Percentiles rank a stretch among this genome's conserved stretches.
Evolutionary conservation across 2,888 invertebrate genomes (phyloP).

Genomic region (Heteropelma amictum): DNA sequence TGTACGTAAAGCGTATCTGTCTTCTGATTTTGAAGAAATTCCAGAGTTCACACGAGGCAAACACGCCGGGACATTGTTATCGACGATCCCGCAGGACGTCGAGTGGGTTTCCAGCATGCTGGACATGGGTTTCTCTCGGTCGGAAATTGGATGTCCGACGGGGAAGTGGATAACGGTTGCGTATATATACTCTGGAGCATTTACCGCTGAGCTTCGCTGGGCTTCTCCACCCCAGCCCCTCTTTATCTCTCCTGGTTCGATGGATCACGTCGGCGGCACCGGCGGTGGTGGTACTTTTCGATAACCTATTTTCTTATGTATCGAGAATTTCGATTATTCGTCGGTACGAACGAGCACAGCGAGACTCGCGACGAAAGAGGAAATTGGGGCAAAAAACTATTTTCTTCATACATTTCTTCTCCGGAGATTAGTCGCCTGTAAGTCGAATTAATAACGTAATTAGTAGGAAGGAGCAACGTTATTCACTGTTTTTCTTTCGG

Average conservation of each 20-base stretch:
- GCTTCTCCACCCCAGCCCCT: constrained; percentile 24
- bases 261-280: constrained; percentile 41
- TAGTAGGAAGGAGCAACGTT: no score
- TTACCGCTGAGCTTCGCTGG: constrained; percentile 25
- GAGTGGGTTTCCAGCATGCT: constrained; percentile 38
- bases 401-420: no score
- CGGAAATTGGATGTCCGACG: constrained; percentile 54
- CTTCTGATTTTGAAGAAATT: constrained; percentile 2
- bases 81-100: constrained; percentile 36
- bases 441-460: no score
- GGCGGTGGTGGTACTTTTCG: constrained; percentile 22
- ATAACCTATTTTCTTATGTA: constrained; percentile 16
- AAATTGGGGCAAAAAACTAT: background rate
- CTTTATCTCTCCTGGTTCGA: background rate
- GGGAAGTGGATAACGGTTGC: constrained; percentile 53
- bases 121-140: constrained; percentile 36
- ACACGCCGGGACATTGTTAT: constrained; percentile 35
- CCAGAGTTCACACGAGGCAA: constrained; percentile 9
- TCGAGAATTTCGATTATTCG: constrained; percentile 32
- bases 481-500: background rate
- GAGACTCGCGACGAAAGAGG: constrained; percentile 1
- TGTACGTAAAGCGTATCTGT: background rate
- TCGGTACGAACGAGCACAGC: constrained; percentile 19
- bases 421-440: no score
- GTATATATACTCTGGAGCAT: constrained; percentile 45